Base-by-base conservation (phyloP, 2,888 invertebrate genomes). In the Brachylomia viminalis region DNA sequence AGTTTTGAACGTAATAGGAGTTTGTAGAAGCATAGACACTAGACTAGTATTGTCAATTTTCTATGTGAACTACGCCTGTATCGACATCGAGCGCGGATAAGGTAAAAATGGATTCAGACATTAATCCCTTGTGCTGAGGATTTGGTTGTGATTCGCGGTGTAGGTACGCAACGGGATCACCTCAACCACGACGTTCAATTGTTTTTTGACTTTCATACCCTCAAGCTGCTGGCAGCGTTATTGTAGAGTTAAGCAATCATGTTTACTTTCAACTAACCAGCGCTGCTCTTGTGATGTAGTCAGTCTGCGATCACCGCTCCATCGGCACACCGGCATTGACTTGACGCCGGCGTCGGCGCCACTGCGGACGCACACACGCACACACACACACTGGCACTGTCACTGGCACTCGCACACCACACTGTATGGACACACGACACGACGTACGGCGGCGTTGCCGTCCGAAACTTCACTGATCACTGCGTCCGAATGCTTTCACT, bases 291-390 rank as follows among this genome's bases (percentile, higher is more conserved):
- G 95, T 93, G 94, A 94, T 92, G 94, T 93, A 93, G 92, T 95
- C 93, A 94, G 92, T 90, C 93, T 91, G 93, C 93, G 95, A 96
- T 96, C 96, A 96, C 96, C 96, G 96, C 92, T 96, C 96, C 96
- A 96, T 96, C 95, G 95, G 94, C 95, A 92, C 94, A 95, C 94
- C 94, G 94, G 95, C 96, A 96, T 96, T 91, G 94, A 95, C 91
- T 93, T 93, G 93, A 93, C 92, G 92, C 91, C 92, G 88, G 92
- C 93, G 94, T 92, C 92, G 94, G 94, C 95, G 94, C 92, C 94
- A 92, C 95, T 85, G 83, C 91, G 92, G 94, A 93, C 94, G 93
- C 89, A 74, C 88, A 80, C 84, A 87, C 88, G 82, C 89, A 85
- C 91, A 83, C 89, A 86, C 90, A 84, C 90, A 90, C 90, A 84